These are phyloP conservation scores for Ormyrus nitidulus DNA, from an alignment of 2,888 invertebrate species.

Conservation along the genomic window DNA sequence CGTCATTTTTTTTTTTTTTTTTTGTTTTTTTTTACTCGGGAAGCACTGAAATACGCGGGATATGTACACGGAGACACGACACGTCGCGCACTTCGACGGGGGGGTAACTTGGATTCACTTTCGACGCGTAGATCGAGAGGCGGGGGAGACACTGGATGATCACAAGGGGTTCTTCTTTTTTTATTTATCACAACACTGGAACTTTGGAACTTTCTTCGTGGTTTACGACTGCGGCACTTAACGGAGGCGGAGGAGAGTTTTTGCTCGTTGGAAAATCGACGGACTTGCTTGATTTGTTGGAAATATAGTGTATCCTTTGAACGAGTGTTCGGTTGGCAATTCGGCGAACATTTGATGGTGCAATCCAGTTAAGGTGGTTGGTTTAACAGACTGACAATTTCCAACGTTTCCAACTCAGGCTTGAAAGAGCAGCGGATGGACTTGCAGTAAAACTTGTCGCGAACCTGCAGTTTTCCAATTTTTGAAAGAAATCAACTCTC, in stretches of 20 bases:
- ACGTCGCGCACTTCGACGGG: neutral
- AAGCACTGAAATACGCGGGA: neutral
- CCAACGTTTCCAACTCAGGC: neutral
- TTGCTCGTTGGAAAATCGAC: conserved; percentile 3
- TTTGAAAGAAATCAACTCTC: too few relatives aligned
- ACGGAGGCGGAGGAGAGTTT: neutral
- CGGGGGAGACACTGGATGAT: conserved; percentile 14
- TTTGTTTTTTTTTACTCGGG: conserved; percentile 33
- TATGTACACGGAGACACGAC: neutral
- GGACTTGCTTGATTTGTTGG: neutral
- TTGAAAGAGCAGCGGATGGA: too few relatives aligned
- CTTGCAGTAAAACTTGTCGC: too few relatives aligned
- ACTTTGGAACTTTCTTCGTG: conserved; percentile 39
- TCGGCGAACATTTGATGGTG: too few relatives aligned
- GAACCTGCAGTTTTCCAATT: too few relatives aligned
- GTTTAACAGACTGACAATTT: neutral
- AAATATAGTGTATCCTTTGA: neutral
- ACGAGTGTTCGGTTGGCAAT: neutral
- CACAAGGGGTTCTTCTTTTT: neutral
- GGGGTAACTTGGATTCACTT: conserved; percentile 17
- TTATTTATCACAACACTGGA: conserved; percentile 34
- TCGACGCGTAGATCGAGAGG: conserved; percentile 3
- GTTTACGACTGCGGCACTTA: neutral
- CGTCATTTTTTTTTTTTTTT: conserved; percentile 61
- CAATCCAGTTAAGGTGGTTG: too few relatives aligned